Conservation (phyloP, 2,888 invertebrate species). For the Callimorpha dominula region DNA sequence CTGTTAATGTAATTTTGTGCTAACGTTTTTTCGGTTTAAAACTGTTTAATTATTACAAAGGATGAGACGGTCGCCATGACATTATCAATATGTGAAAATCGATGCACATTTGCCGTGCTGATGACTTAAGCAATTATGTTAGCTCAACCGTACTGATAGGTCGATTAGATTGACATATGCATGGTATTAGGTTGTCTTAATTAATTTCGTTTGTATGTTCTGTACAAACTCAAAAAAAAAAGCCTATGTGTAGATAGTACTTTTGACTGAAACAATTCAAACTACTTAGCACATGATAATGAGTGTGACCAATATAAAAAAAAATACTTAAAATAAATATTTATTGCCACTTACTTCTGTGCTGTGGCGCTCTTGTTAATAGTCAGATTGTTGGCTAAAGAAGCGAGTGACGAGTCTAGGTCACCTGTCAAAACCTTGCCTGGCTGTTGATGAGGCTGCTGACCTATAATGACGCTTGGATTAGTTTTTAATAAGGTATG, state of each 20-base stretch:
- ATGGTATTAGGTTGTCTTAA: not conserved
- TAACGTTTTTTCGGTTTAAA: not conserved
- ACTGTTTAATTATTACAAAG: not conserved
- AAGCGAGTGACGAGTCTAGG: slow-evolving; percentile 97
- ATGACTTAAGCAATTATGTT: not conserved
- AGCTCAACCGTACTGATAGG: not conserved
- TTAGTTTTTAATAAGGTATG: slow-evolving; percentile 30
- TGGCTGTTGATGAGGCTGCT: slow-evolving; percentile 74
- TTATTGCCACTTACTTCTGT: slow-evolving; percentile 88
- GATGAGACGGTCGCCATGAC: too few relatives aligned
- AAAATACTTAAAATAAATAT: slow-evolving; percentile 6
- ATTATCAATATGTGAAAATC: not conserved
- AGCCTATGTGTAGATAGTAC: not conserved
- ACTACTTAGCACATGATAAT: slow-evolving; percentile 59
- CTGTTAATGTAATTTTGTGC: not conserved
- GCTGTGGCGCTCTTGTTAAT: slow-evolving; percentile 92
- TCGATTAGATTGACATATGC: not conserved
- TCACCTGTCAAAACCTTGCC: slow-evolving; percentile 96
- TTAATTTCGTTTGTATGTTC: not conserved
- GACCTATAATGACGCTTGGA: slow-evolving; percentile 63
- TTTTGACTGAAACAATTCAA: slow-evolving; percentile 58
- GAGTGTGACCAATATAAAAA: slow-evolving; percentile 44
- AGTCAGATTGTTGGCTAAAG: slow-evolving; percentile 96
- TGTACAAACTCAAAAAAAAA: not conserved
- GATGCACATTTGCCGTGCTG: not conserved